These are phyloP conservation scores for Sebastiscus tertius DNA, from an alignment of 2,797 vertebrate genomes.

Conservation along the genomic window DNA sequence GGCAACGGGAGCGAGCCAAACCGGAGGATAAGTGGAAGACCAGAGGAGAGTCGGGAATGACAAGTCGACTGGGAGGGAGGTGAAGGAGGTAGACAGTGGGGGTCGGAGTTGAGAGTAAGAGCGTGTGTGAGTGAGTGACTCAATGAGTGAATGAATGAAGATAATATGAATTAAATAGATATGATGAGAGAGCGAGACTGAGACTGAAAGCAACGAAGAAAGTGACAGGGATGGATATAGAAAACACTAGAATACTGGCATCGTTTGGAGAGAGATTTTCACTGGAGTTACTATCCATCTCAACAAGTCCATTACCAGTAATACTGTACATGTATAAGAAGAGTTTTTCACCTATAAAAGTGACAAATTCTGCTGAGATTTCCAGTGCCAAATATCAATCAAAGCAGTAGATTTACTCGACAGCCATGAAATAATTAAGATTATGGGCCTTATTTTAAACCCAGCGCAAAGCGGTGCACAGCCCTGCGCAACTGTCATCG, in stretches of 20 bases:
- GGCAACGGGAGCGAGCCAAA: conserved; percentile 23
- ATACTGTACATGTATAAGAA: neutral
- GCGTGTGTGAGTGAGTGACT: conserved; percentile 1
- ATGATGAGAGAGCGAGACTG: neutral
- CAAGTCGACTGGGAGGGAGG: neutral
- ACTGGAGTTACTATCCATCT: neutral
- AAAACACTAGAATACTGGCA: neutral
- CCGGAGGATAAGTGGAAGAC: conserved; percentile 47
- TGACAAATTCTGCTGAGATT: neutral
- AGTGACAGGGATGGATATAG: neutral
- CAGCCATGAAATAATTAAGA: neutral
- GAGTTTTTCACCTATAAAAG: neutral
- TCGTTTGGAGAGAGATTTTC: neutral
- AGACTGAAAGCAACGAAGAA: neutral
- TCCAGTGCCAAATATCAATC: neutral
- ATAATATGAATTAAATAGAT: neutral
- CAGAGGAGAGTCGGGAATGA: conserved; percentile 28
- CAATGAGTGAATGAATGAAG: neutral
- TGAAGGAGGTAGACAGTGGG: neutral
- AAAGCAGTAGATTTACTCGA: neutral
- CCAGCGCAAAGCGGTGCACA: fast-evolving
- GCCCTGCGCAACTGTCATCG: too few species aligned
- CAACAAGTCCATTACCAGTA: neutral
- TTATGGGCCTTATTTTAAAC: neutral
- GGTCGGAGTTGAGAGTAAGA: neutral